These are phyloP conservation scores for Strongylocentrotus purpuratus DNA, from an alignment of 35 echinoderm and acorn worm species.

Conservation along the genomic window DNA sequence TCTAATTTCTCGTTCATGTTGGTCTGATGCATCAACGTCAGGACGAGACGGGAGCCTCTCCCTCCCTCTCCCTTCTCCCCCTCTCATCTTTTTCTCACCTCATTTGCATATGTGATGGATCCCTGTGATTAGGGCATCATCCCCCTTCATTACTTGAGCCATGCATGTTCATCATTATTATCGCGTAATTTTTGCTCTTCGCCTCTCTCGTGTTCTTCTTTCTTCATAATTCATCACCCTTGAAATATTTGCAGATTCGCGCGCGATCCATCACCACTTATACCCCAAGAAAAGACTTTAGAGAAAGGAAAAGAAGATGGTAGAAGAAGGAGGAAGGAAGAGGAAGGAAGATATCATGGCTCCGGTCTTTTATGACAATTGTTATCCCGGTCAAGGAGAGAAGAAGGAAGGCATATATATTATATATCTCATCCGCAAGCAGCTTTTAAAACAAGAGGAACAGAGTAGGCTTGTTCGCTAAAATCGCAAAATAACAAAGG, in stretches of 20 bases:
- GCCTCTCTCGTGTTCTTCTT: background rate
- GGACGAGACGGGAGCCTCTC: background rate
- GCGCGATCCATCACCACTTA: constrained; percentile 24
- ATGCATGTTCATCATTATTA: constrained; percentile 46
- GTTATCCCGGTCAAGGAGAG: background rate
- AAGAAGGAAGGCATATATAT: background rate
- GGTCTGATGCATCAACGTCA: constrained; percentile 11
- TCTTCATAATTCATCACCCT: constrained; percentile 45
- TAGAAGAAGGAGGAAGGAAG: background rate
- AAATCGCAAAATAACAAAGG: too few relatives aligned
- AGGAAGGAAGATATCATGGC: background rate
- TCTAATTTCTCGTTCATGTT: constrained; percentile 36
- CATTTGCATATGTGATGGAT: constrained; percentile 44
- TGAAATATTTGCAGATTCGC: constrained; percentile 38
- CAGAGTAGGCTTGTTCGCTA: too few relatives aligned
- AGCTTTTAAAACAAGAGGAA: too few relatives aligned
- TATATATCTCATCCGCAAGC: too few relatives aligned
- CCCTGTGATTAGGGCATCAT: background rate
- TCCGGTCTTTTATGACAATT: background rate
- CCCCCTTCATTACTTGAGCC: constrained; percentile 31
- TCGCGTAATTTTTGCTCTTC: constrained; percentile 41
- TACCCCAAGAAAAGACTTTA: background rate
- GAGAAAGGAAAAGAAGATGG: background rate
- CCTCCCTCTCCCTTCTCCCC: background rate
- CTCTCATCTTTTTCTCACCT: background rate